A percentile compares a stretch with the other conserved stretches of the same genome.
phyloP scores from a whole-genome alignment of 2,113 vertebrate species.

The Bettongia penicillata region DNA sequence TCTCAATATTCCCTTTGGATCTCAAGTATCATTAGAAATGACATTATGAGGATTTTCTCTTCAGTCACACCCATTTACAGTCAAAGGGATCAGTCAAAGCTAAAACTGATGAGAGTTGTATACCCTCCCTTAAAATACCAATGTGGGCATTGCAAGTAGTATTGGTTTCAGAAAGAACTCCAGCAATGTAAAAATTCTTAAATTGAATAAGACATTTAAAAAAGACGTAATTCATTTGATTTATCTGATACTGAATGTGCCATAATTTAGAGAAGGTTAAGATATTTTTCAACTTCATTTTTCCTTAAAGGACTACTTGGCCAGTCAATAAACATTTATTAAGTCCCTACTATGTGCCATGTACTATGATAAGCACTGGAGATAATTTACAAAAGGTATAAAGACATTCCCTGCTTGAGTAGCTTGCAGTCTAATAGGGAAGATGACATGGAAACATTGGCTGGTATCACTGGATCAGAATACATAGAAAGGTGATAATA shows the following conservation, averaged over 20 bases:
- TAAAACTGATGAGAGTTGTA: background rate
- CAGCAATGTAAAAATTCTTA: background rate
- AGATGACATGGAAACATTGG: background rate
- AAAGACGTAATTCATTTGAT: background rate
- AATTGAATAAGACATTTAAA: background rate
- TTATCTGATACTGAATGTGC: background rate
- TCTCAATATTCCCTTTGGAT: background rate
- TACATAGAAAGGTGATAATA: background rate
- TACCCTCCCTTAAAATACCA: background rate
- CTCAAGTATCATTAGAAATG: background rate
- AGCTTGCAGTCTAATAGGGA: background rate
- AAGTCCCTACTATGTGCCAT: background rate
- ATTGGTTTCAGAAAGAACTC: background rate
- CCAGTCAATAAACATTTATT: background rate
- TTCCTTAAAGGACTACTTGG: background rate
- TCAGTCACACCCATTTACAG: background rate
- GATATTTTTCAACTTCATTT: background rate
- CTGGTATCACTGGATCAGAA: background rate
- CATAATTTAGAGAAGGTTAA: background rate
- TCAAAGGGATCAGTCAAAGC: background rate
- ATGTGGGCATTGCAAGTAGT: background rate
- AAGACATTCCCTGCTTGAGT: background rate
- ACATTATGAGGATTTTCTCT: background rate
- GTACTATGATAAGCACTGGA: too few species aligned
- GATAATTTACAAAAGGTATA: too few species aligned